phyloP scores from a whole-genome alignment of 2,797 vertebrate genomes.

The Parauchenoglanis punctatus region DNA sequence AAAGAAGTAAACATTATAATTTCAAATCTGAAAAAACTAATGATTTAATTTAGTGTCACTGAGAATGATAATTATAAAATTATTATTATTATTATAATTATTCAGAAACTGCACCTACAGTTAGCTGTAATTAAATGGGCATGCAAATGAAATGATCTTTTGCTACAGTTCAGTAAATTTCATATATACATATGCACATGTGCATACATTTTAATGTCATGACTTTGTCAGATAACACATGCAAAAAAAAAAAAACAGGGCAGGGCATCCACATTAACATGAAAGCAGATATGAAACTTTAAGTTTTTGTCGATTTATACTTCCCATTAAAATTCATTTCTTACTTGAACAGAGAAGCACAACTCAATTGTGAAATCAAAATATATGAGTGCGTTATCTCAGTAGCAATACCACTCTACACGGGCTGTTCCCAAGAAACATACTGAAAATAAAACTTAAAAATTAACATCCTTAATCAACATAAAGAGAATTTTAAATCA shows the following conservation, averaged over 20 bases:
- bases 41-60: neutral
- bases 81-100: neutral
- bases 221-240: neutral
- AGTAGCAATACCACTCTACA: neutral
- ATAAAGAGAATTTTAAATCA: neutral
- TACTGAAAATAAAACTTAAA: neutral
- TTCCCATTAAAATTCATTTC: neutral
- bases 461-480: neutral
- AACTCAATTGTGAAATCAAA: neutral
- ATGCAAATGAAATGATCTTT: neutral
- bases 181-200: neutral
- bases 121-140: neutral
- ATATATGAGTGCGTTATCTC: too few relatives aligned
- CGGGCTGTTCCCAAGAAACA: neutral
- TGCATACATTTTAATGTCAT: neutral
- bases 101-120: neutral
- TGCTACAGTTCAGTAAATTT: neutral
- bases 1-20: neutral
- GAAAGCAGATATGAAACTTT: slow-evolving; percentile 9
- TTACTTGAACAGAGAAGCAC: neutral
- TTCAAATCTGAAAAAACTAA: neutral
- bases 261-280: neutral
- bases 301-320: neutral
- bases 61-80: neutral
- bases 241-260: neutral